Evolutionary conservation across 2,797 vertebrate species (phyloP).

Genomic region (Nannoperca obscura): DNA sequence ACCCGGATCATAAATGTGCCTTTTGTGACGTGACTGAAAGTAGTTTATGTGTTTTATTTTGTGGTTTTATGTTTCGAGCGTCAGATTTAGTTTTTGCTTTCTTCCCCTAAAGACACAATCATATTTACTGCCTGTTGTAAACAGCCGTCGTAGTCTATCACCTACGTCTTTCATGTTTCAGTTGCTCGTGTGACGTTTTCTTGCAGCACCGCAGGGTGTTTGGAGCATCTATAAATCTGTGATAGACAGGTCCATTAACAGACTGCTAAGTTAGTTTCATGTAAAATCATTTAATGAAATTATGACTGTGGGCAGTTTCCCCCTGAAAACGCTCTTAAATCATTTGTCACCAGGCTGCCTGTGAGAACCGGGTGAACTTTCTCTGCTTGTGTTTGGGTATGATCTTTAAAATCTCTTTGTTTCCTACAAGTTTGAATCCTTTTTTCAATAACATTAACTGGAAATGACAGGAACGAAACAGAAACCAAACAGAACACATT

Average conservation of each 20-base stretch:
- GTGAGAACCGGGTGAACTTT: neutral
- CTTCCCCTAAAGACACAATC: neutral
- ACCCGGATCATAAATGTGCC: neutral
- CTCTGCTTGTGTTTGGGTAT: neutral
- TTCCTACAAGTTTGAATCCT: neutral
- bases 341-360: neutral
- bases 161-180: neutral
- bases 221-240: neutral
- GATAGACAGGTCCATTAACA: neutral
- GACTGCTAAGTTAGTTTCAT: neutral
- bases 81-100: neutral
- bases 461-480: neutral
- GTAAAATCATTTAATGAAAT: constrained; percentile 2
- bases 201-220: neutral
- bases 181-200: neutral
- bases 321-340: constrained; percentile 2
- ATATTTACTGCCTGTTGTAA: neutral
- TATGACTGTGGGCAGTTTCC: neutral
- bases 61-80: neutral
- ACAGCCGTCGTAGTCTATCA: neutral
- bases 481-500: neutral
- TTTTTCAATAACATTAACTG: neutral
- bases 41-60: neutral
- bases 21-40: neutral
- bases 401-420: neutral